Evolutionary conservation across 2,888 invertebrate genomes (phyloP).

Genomic region (Drosophila subsilvestris): DNA sequence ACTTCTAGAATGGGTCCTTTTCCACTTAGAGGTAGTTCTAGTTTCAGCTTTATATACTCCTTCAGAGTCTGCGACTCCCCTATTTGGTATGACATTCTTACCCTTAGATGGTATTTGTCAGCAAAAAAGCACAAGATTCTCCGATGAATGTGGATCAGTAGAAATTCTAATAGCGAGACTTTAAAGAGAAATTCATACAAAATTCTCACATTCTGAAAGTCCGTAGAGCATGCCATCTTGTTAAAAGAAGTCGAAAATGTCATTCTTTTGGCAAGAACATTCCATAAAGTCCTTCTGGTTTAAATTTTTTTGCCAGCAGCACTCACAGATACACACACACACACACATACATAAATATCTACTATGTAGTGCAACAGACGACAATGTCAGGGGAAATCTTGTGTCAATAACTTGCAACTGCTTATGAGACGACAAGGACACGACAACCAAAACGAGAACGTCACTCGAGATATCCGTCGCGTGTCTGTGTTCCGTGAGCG

Average conservation of each 20-base stretch:
- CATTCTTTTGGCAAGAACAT: not conserved
- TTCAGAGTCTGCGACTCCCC: too few relatives aligned
- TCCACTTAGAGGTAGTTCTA: too few relatives aligned
- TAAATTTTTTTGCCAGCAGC: conserved; percentile 42
- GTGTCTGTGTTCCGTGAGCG: not conserved
- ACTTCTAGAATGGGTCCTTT: not conserved
- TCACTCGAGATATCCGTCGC: not conserved
- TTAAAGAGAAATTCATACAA: not conserved
- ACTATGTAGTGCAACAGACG: conserved; percentile 4
- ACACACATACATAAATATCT: not conserved
- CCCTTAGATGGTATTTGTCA: too few relatives aligned
- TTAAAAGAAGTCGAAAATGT: not conserved
- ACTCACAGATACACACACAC: not conserved
- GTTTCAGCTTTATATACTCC: not conserved
- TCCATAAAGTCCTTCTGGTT: not conserved
- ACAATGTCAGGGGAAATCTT: conserved; percentile 71
- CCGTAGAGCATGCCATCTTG: too few relatives aligned
- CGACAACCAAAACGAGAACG: conserved; percentile 47
- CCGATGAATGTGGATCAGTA: too few relatives aligned
- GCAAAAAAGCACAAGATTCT: too few relatives aligned
- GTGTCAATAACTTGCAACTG: conserved; percentile 76
- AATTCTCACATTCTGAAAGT: too few relatives aligned
- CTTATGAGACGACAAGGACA: conserved; percentile 68
- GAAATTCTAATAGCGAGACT: not conserved
- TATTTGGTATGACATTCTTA: too few relatives aligned